These are phyloP conservation scores for Laticauda laticaudata DNA, from an alignment of 2,113 vertebrate genomes.

Conservation along the genomic window DNA sequence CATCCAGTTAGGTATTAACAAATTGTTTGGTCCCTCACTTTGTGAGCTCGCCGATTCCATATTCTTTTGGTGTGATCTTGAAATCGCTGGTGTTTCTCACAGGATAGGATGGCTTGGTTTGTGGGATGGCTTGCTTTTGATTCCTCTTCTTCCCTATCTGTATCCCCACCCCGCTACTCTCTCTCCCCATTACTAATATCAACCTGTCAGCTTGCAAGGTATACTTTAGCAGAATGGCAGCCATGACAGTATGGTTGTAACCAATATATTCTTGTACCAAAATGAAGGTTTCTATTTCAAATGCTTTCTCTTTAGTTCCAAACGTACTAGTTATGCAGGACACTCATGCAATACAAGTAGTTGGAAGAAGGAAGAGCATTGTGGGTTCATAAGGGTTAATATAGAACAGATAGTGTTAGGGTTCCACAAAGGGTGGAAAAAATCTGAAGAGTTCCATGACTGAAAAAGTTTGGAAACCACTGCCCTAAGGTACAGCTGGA, in stretches of 20 bases:
- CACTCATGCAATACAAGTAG: too few species aligned
- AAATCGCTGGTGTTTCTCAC: not conserved
- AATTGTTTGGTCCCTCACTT: not conserved
- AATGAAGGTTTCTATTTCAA: not conserved
- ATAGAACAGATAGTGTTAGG: not conserved
- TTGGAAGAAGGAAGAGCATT: too few species aligned
- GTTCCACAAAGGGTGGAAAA: not conserved
- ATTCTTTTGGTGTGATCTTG: not conserved
- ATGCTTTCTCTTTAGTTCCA: too few species aligned
- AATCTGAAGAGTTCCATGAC: not conserved
- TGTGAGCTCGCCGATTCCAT: not conserved
- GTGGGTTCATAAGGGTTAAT: not conserved
- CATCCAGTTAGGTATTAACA: not conserved
- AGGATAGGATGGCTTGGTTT: not conserved
- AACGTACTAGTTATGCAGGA: too few species aligned
- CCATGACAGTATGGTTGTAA: not conserved
- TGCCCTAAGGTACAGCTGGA: conserved; percentile 56
- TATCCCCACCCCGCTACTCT: not conserved
- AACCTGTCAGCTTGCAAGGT: not conserved
- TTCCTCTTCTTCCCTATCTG: not conserved
- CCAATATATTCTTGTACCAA: not conserved
- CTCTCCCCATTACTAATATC: not conserved
- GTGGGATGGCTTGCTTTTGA: not conserved
- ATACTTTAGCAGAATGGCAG: not conserved
- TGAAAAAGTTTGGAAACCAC: not conserved